Evolutionary conservation across 1,140 invertebrate genomes (phyloP).

Genomic region (Pectinophora gossypiella): DNA sequence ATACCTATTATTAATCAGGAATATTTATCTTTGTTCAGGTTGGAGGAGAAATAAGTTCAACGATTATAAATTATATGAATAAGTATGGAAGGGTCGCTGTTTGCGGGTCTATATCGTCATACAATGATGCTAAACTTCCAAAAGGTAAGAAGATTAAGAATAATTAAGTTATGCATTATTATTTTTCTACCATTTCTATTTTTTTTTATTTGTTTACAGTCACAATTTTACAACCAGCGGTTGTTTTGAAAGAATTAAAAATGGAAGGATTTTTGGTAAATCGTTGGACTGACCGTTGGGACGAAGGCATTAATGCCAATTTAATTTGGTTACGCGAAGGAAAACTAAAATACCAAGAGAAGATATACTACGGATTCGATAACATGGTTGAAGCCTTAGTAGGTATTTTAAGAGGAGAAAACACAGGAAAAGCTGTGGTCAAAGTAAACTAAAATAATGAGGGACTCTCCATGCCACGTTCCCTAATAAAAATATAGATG

Average conservation of each 20-base stretch:
- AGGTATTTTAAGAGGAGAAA: conserved; percentile 77
- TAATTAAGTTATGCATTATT: too few species aligned
- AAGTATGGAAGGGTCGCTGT: conserved; percentile 77
- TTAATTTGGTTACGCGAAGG: conserved; percentile 79
- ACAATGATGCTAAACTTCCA: conserved; percentile 66
- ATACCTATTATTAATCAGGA: too few species aligned
- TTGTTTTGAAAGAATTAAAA: conserved; percentile 75
- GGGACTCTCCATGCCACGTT: too few species aligned
- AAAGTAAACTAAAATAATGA: too few species aligned
- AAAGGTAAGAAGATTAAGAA: conserved; percentile 57
- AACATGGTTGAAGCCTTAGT: conserved; percentile 81
- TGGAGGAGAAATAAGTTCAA: conserved; percentile 79
- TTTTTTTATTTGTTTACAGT: conserved; percentile 33
- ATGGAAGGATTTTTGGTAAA: conserved; percentile 80
- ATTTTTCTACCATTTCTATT: too few species aligned
- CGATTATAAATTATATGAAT: conserved; percentile 79
- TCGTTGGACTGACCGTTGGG: conserved; percentile 76
- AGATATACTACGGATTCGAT: conserved; percentile 80
- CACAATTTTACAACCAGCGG: conserved; percentile 52
- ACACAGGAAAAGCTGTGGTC: conserved; percentile 80
- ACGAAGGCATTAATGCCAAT: conserved; percentile 78
- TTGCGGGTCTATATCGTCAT: conserved; percentile 80
- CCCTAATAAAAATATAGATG: too few species aligned
- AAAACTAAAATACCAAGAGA: conserved; percentile 80
- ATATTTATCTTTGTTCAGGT: too few species aligned